Base-by-base conservation (phyloP, 2,888 invertebrate genomes). In the Caenorhabditis sinica region DNA sequence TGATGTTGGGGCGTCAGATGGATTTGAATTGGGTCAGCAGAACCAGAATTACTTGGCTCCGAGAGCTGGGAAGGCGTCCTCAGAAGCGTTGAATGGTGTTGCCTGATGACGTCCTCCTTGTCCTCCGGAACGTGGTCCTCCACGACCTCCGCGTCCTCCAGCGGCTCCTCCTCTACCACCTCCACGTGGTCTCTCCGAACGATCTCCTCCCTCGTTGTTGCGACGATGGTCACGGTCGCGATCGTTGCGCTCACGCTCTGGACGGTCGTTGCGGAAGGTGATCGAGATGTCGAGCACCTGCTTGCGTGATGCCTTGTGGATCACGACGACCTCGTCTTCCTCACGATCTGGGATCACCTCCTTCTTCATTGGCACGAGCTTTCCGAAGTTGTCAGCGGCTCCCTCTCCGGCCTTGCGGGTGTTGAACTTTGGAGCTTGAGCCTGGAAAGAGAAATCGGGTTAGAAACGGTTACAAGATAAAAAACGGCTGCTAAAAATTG, bases 11-110 rank as follows among this genome's bases (percentile, higher is more conserved):
- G 15, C 25, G 51, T 23, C 20, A 15, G 69, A 25, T 43, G 25
- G 20, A 9, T 23, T 63, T n/a, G 71, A n/a, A n/a, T n/a, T n/a
- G 51, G 51, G 28, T 40, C 45, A n/a, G 45, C 8, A 49, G 69
- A 33, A 45, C 33, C 2, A 25, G 63, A 56, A 65, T 85, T 89
- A 88, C 82, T 87, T 76, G 66, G 87, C 86, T 68, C 89, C 90
- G n/a, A 91, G 89, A 61, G 90, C 90, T 53, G 91, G 91, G 90
- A 91, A 91, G 17, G 88, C 87, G 23, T 91, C 91, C 25, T 82
- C 83, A 45, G 88, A 86, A 66, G 90, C 83, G 69, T 87, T 83
- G 87, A 90, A 91, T 45, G 86, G 88, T 72, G 83, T 61, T 49
- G 40, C 40, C 45, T 71, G 63, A 68, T 65, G 25, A 49, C 72